These are phyloP conservation scores for Oophaga sylvatica DNA, from an alignment of 2,797 vertebrate genomes.

Conservation along the genomic window DNA sequence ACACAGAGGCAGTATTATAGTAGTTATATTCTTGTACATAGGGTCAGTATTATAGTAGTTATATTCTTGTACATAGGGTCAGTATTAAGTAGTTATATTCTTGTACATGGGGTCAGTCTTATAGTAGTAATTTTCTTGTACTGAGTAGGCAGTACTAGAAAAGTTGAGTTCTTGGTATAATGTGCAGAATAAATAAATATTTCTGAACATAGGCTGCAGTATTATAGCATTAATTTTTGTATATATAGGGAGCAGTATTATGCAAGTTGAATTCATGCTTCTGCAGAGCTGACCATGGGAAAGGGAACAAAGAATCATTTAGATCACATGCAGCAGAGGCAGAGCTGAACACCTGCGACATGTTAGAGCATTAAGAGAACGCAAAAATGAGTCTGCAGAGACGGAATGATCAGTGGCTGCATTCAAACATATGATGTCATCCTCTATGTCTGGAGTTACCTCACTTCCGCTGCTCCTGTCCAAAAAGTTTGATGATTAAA, in stretches of 20 bases:
- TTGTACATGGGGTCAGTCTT: not conserved
- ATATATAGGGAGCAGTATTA: too few relatives aligned
- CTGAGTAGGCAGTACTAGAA: too few relatives aligned
- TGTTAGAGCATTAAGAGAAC: not conserved
- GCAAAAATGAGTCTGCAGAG: not conserved
- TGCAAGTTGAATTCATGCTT: too few relatives aligned
- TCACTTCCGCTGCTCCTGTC: slow-evolving; percentile 24
- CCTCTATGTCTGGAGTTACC: slow-evolving; percentile 30
- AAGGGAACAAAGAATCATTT: not conserved
- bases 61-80: not conserved
- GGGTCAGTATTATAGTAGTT: not conserved
- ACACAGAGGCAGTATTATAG: too few relatives aligned
- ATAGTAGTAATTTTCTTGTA: not conserved
- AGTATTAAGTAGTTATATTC: slow-evolving; percentile 20
- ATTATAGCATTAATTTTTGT: too few relatives aligned
- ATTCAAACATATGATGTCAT: slow-evolving; percentile 33
- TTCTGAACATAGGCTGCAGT: too few relatives aligned
- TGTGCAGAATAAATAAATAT: too few relatives aligned
- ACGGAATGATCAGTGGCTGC: not conserved
- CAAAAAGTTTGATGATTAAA: slow-evolving; percentile 19
- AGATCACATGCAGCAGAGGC: not conserved
- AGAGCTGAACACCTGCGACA: not conserved
- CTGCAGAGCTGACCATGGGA: not conserved
- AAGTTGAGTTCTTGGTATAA: too few relatives aligned
- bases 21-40: slow-evolving; percentile 1